phyloP scores from a whole-genome alignment of 2,113 vertebrate genomes.

The Cettia cetti region DNA sequence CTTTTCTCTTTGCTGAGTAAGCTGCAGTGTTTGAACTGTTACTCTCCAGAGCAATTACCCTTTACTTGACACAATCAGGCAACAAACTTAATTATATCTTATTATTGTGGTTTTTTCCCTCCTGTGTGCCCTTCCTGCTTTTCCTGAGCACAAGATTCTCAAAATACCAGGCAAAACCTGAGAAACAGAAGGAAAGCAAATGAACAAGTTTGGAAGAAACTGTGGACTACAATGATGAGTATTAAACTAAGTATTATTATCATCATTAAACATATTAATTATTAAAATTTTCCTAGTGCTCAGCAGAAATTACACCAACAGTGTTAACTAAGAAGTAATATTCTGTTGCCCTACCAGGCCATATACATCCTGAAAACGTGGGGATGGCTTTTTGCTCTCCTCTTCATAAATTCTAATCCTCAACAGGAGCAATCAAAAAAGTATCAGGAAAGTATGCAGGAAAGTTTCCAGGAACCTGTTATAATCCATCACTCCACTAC shows the following conservation, averaged over 20 bases:
- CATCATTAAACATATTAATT: neutral
- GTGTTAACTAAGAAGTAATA: neutral
- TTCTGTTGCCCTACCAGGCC: neutral
- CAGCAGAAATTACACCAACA: neutral
- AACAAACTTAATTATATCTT: neutral
- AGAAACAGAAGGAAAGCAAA: neutral
- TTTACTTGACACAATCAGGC: neutral
- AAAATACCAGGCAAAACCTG: neutral
- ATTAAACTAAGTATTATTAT: neutral
- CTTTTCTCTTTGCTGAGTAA: neutral
- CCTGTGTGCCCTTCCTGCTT: neutral
- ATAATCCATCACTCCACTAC: neutral
- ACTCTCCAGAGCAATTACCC: neutral
- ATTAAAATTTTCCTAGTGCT: neutral
- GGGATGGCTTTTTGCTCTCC: neutral
- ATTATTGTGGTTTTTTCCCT: neutral
- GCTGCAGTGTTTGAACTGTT: neutral
- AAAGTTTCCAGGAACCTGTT: neutral
- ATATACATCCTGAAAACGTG: neutral
- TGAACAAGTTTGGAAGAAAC: neutral
- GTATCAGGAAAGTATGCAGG: neutral
- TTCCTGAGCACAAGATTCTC: neutral
- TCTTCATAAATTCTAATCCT: neutral
- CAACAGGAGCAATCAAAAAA: neutral
- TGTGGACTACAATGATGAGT: neutral